These are phyloP conservation scores for Nothoprocta pentlandii DNA, from an alignment of 2,113 vertebrate genomes.

Conservation along the genomic window DNA sequence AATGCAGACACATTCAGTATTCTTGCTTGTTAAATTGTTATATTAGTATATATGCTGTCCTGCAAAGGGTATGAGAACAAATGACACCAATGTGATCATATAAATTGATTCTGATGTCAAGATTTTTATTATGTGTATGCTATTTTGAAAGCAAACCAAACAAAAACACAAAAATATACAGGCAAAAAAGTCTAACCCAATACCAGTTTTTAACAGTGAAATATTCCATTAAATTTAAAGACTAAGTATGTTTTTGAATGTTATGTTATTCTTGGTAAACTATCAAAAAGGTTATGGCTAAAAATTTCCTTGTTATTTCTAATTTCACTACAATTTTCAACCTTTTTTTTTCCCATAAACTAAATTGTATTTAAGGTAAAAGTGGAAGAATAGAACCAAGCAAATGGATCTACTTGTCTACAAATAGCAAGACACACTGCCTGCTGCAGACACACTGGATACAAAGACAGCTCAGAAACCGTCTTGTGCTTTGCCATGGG, in stretches of 20 bases:
- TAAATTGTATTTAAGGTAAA: not conserved
- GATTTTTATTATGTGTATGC: not conserved
- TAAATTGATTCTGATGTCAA: not conserved
- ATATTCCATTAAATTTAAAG: not conserved
- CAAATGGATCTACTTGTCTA: not conserved
- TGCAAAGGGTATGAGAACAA: not conserved
- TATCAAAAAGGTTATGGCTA: not conserved
- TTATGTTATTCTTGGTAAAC: not conserved
- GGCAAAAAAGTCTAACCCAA: not conserved
- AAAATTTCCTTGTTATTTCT: not conserved
- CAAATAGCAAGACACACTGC: not conserved
- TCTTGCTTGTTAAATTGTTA: not conserved
- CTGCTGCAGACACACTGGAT: not conserved
- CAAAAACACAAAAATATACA: not conserved
- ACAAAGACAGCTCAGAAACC: not conserved
- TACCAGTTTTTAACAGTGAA: not conserved
- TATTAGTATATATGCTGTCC: not conserved
- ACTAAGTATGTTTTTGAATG: not conserved
- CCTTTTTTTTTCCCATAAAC: not conserved
- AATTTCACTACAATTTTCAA: not conserved
- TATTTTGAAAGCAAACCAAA: not conserved
- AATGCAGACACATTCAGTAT: not conserved
- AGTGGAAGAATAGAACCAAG: not conserved
- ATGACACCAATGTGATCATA: not conserved
- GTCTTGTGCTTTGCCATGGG: not conserved